phyloP scores from a whole-genome alignment of 2,888 invertebrate species.

The Acanthopleura granulata region DNA sequence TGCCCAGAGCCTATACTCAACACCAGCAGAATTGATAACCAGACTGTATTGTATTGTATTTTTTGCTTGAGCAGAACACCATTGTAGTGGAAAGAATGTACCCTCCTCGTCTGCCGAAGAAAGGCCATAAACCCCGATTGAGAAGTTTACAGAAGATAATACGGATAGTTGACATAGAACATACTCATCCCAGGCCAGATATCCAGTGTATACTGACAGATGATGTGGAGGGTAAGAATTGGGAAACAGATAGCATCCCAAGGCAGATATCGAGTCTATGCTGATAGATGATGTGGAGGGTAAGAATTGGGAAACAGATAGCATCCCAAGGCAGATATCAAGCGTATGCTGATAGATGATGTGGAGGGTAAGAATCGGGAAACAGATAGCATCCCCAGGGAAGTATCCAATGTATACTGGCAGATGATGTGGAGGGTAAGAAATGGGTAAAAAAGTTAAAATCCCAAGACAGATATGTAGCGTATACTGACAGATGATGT shows the following conservation, averaged over 20 bases:
- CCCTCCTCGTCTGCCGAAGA: background rate
- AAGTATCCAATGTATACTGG: too few species aligned
- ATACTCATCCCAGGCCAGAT: background rate
- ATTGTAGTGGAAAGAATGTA: background rate
- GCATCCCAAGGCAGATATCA: background rate
- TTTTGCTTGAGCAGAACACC: conserved; percentile 3
- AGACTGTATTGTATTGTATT: background rate
- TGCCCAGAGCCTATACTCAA: too few species aligned
- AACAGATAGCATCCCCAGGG: too few species aligned
- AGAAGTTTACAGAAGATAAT: background rate
- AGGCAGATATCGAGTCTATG: too few species aligned
- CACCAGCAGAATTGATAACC: too few species aligned
- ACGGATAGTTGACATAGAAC: background rate
- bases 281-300: too few species aligned
- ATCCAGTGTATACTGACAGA: conserved; percentile 13
- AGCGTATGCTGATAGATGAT: background rate
- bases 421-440: too few species aligned
- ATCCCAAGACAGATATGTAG: too few species aligned
- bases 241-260: too few species aligned
- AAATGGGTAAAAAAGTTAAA: too few species aligned
- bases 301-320: too few species aligned
- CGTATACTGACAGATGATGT: too few species aligned
- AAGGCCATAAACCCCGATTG: background rate
- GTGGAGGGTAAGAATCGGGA: background rate
- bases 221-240: conserved; percentile 1